Base-by-base conservation (phyloP, 2,888 invertebrate species). In the Lacanobia oleracea region DNA sequence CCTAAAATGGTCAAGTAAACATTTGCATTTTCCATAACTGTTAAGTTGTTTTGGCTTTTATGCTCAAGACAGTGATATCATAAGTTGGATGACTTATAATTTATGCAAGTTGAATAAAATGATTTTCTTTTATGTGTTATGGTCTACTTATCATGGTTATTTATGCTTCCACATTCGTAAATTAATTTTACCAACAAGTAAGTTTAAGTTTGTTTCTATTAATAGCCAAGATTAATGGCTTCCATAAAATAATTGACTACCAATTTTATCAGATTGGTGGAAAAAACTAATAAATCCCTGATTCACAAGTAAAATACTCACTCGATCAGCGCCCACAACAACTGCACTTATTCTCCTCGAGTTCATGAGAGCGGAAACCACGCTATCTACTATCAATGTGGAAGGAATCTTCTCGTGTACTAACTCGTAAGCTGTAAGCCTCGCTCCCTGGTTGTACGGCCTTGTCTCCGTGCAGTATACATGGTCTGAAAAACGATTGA, bases 381-480 rank as follows among this genome's bases (percentile, higher is more conserved):
- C 99, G 91, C 98, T 98, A 92, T 99, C 99, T 88, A 99, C 98
- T 78, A 99, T 98, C 67, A 99, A 96, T 0, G 99, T 99, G 40
- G 98, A 97, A 6, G 99, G 99, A 85, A 99, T 98, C 91, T 98
- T 97, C 88, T 99, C 99, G 86, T 98, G 98, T 4, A 99, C 98
- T 85, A 99, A 94, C 96, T 99, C 99, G 88, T 98, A 99, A 0
- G 99, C 99, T 0, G 99, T 99, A 57, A 99, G 96, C 76, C 99
- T 97, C 0, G 99, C 98, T 4, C 99, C 99, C 94, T 99, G 99
- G 93, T 99, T 99, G 93, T 99, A 99, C 0, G 99, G 99, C 80
- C 99, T 97, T 0, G 99, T 99, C 95, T 99, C 99, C 5, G 99
- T 99, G 92, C 98, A 99, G 94, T 98, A 99, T 3, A 98, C 99